Evolutionary conservation across 2,888 invertebrate genomes (phyloP).

Genomic region (Augochlorella aurata): DNA sequence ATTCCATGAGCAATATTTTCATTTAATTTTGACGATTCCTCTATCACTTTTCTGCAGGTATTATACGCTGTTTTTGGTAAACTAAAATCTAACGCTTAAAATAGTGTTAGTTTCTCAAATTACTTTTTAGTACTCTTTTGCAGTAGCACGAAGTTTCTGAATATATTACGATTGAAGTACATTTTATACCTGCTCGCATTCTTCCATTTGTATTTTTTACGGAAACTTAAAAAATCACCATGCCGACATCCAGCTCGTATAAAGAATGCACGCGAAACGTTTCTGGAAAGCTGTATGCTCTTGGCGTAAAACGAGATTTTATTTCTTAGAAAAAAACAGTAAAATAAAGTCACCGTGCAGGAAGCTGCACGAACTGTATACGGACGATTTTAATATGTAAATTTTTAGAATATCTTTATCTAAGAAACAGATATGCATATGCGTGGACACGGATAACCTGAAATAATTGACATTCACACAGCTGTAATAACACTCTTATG

Average conservation of each 20-base stretch:
- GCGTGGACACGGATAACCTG: background rate
- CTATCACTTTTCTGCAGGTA: too few species aligned
- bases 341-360: background rate
- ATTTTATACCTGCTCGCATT: background rate
- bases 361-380: background rate
- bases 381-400: background rate
- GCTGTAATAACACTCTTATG: background rate
- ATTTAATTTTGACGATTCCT: too few species aligned
- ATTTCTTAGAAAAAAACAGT: background rate
- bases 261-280: background rate
- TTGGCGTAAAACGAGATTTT: slow-evolving; percentile 1
- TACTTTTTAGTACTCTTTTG: background rate
- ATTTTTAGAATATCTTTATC: background rate
- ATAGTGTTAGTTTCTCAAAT: background rate
- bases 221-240: background rate
- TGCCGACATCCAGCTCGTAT: background rate
- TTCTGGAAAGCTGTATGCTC: background rate
- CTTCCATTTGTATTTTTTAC: background rate
- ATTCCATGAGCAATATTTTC: too few species aligned
- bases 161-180: background rate
- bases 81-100: background rate
- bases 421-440: background rate
- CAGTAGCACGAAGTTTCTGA: background rate
- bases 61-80: background rate
- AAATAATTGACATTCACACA: background rate